Base-by-base conservation (phyloP, 2,797 vertebrate species). In the Micrastur ruficollis region DNA sequence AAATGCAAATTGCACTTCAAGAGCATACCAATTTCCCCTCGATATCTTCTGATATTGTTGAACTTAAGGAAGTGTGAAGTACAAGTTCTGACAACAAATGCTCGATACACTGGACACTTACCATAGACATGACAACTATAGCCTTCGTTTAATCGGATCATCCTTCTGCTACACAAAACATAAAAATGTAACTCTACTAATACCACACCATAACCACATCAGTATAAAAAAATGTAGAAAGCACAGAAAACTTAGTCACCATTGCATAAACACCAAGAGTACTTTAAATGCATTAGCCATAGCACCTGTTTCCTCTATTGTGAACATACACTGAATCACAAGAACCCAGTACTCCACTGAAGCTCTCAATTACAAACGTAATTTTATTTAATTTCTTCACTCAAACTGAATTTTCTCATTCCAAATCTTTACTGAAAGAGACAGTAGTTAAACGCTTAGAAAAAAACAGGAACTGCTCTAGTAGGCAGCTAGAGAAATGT, bases 351-450 rank as follows among this genome's bases (percentile, higher is more conserved):
- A 85, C 59, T 75, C 55, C 63, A 79, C 20, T 27, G 36, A 96
- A 76, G 36, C 42, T 89, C 97, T 96, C 98, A 98, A 97, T 98
- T 98, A 99, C 95, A 99, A 99, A 99, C 97, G 97, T 92, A 61
- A 97, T 98, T 99, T 99, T 99, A 99, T 98, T 98, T 98, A 91
- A 98, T 98, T 97, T 98, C 97, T 49, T 98, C 97, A 98, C 98
- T 98, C 98, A 98, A 97, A 97, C 93, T 91, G 95, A 96, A 97
- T 97, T 97, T 98, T 93, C 97, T 98, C 97, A 94, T 97, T 98
- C 96, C 96, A 98, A 98, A 98, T 97, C 97, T 98, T 98, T 98
- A 97, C 94, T 97, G 98, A 96, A 97, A 98, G 97, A 97, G 74
- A 95, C 12, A 92, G 74, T 82, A 96, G 75, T 47, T 93, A 89